phyloP scores from a whole-genome alignment of 2,797 vertebrate genomes.

The Okamejei kenojei region DNA sequence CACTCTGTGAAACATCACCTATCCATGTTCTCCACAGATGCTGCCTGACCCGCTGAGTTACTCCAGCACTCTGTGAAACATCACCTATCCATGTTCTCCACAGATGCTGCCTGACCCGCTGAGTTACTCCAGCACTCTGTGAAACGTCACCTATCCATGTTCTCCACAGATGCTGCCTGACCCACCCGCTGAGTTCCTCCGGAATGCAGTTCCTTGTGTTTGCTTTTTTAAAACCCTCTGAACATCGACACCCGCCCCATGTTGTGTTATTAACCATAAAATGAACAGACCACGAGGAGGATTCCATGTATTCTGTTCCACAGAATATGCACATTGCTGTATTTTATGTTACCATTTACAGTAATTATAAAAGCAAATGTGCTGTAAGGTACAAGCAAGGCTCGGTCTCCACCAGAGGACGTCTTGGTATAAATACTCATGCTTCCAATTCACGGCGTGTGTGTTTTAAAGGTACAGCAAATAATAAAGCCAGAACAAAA shows the following conservation, averaged over 20 bases:
- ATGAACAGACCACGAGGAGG: not conserved
- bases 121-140: too few species aligned
- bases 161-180: too few species aligned
- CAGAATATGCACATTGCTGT: conserved; percentile 31
- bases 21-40: too few species aligned
- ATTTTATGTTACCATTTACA: conserved; percentile 32
- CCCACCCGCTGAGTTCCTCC: too few species aligned
- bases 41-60: too few species aligned
- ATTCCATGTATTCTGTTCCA: conserved; percentile 33
- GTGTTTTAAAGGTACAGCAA: conserved; percentile 6
- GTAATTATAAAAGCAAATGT: conserved; percentile 30
- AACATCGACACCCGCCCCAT: not conserved
- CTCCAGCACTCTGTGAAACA: too few species aligned
- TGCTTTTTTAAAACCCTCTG: not conserved
- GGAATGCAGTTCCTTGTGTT: too few species aligned
- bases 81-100: too few species aligned
- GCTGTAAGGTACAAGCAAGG: conserved; percentile 31
- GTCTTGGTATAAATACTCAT: conserved; percentile 14
- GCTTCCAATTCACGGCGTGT: conserved; percentile 15
- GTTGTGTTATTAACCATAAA: not conserved
- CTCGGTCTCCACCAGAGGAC: not conserved
- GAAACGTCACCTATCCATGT: too few species aligned
- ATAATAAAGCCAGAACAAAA: not conserved
- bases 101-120: too few species aligned
- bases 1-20: too few species aligned